A percentile compares a stretch with the other conserved stretches of the same genome.
Evolutionary conservation across 1,140 invertebrate species (phyloP).

Genomic region (Glossosoma conforme): DNA sequence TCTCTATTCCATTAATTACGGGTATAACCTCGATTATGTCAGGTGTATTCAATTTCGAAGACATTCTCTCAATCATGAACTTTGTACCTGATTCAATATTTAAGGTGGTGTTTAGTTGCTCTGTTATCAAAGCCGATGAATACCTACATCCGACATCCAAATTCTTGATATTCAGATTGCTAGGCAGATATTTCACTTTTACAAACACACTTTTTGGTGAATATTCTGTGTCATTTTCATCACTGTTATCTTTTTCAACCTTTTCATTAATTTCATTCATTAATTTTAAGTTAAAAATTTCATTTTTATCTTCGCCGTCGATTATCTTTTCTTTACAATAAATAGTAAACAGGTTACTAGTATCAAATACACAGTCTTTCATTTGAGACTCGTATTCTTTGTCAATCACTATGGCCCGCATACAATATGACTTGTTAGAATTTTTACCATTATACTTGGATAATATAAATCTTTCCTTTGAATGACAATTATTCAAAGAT

Average conservation of each 20-base stretch:
- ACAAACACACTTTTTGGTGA: conserved; percentile 36
- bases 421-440: conserved; percentile 1
- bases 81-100: conserved; percentile 43
- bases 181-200: conserved; percentile 12
- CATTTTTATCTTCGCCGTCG: conserved; percentile 37
- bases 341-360: conserved; percentile 42
- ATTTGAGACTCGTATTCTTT: neutral
- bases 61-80: conserved; percentile 41
- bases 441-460: conserved; percentile 12
- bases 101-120: conserved; percentile 41
- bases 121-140: conserved; percentile 39
- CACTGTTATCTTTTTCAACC: conserved; percentile 31
- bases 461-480: too few relatives aligned
- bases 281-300: conserved; percentile 38
- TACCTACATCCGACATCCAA: conserved; percentile 8
- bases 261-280: conserved; percentile 37
- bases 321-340: conserved; percentile 44
- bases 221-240: conserved; percentile 39
- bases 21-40: conserved; percentile 56
- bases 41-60: conserved; percentile 38
- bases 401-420: conserved; percentile 6
- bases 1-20: conserved; percentile 21
- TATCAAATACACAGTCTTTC: conserved; percentile 4
- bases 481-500: too few relatives aligned
- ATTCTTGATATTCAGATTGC: conserved; percentile 1